These are phyloP conservation scores for Tapirus indicus DNA, from an alignment of 2,797 vertebrate species.

Conservation along the genomic window DNA sequence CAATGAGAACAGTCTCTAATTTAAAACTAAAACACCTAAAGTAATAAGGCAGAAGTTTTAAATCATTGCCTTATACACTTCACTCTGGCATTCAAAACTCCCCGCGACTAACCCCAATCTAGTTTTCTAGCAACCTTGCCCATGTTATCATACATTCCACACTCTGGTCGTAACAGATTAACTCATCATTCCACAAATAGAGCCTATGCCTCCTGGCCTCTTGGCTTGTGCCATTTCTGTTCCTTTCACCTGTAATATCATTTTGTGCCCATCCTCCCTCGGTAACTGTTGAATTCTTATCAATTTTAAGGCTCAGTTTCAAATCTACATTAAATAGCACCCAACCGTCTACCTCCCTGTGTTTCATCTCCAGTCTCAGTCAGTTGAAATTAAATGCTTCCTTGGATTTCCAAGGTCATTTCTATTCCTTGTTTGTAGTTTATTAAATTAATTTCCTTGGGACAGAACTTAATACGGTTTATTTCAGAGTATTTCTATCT, in stretches of 20 bases:
- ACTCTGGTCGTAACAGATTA: neutral
- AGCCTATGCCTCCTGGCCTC: neutral
- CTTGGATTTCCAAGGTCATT: conserved; percentile 33
- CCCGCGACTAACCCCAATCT: neutral
- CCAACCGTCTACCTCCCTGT: neutral
- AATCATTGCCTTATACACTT: neutral
- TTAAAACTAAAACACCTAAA: conserved; percentile 28
- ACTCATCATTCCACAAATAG: neutral
- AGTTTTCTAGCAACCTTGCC: neutral
- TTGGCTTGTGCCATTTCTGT: neutral
- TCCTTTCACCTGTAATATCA: neutral
- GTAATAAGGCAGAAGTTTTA: neutral
- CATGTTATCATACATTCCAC: neutral
- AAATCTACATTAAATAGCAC: neutral
- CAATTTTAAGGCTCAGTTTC: neutral
- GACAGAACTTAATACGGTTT: neutral
- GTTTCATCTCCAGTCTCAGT: neutral
- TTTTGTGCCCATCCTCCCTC: neutral
- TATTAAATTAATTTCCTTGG: conserved; percentile 29
- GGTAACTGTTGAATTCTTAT: neutral
- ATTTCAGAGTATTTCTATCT: conserved; percentile 18
- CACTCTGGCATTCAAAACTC: neutral
- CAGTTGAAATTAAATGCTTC: neutral
- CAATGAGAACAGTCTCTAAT: neutral
- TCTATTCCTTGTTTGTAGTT: conserved; percentile 27